A percentile compares a stretch with the other conserved stretches of the same genome.
Conservation (phyloP, 2,888 invertebrate genomes). For the Sarcophaga subvicina region DNA sequence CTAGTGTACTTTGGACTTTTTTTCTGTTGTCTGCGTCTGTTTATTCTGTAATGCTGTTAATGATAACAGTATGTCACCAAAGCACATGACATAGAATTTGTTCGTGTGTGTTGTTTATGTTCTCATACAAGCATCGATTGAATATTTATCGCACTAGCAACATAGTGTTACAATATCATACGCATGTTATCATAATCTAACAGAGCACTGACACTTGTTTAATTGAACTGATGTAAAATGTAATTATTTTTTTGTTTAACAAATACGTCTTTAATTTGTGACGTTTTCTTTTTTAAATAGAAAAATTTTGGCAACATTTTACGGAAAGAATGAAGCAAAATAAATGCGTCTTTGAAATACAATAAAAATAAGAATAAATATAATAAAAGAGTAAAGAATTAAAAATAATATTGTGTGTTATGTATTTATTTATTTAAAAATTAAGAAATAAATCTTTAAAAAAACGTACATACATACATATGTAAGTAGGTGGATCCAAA, state of each 20-base stretch:
- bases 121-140: not conserved
- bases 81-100: not conserved
- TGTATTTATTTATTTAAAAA: not conserved
- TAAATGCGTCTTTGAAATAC: constrained; percentile 19
- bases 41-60: constrained; percentile 1
- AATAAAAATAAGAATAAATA: constrained; percentile 32
- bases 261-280: not conserved
- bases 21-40: not conserved
- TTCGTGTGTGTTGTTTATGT: constrained; percentile 8
- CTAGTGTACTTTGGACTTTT: constrained; percentile 25
- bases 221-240: not conserved
- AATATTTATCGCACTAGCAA: not conserved
- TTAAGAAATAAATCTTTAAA: not conserved
- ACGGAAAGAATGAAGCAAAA: constrained; percentile 32
- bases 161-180: not conserved
- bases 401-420: not conserved
- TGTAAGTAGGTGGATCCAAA: no score
- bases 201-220: not conserved
- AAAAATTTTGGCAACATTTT: constrained; percentile 42
- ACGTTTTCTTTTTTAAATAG: not conserved
- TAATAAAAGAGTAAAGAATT: constrained; percentile 11
- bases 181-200: not conserved
- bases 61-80: constrained; percentile 14
- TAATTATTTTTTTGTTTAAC: no score
- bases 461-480: not conserved